A percentile compares a stretch with the other conserved stretches of the same genome.
Evolutionary conservation across 2,888 invertebrate species (phyloP).

Genomic region (Thymelicus acteon): DNA sequence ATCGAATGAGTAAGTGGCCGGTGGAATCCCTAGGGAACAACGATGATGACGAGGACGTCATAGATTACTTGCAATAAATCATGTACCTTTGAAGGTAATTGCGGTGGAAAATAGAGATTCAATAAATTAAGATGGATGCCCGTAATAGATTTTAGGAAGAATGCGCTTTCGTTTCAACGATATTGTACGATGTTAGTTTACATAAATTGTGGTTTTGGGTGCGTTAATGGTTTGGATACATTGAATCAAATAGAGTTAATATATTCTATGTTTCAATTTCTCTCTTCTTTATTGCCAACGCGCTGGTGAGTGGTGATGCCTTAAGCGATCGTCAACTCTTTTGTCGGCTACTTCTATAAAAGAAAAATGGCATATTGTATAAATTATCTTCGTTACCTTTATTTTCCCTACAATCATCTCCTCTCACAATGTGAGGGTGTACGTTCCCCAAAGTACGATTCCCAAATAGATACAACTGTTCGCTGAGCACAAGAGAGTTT

Average conservation of each 20-base stretch:
- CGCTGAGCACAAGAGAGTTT: background rate
- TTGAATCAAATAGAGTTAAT: too few species aligned
- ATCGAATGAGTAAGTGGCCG: constrained; percentile 63
- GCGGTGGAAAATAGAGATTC: constrained; percentile 44
- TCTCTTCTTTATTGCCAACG: too few species aligned
- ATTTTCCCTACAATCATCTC: too few species aligned
- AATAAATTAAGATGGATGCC: constrained; percentile 43
- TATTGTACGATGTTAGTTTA: background rate
- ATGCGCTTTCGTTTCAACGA: constrained; percentile 18
- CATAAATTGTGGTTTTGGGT: background rate
- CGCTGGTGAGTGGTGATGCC: too few species aligned
- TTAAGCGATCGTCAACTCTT: too few species aligned
- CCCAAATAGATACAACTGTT: background rate
- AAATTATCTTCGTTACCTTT: too few species aligned
- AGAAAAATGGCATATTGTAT: too few species aligned
- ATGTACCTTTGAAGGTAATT: constrained; percentile 43
- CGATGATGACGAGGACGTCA: constrained; percentile 55
- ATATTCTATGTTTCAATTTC: too few species aligned
- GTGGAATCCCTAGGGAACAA: constrained; percentile 53
- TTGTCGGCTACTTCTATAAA: too few species aligned
- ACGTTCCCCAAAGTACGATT: background rate
- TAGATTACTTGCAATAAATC: constrained; percentile 62
- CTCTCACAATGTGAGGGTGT: too few species aligned
- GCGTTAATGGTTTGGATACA: too few species aligned
- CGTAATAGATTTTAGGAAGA: constrained; percentile 36